These are phyloP conservation scores for Urechis unicinctus DNA, from an alignment of 2,888 invertebrate species.

Conservation along the genomic window DNA sequence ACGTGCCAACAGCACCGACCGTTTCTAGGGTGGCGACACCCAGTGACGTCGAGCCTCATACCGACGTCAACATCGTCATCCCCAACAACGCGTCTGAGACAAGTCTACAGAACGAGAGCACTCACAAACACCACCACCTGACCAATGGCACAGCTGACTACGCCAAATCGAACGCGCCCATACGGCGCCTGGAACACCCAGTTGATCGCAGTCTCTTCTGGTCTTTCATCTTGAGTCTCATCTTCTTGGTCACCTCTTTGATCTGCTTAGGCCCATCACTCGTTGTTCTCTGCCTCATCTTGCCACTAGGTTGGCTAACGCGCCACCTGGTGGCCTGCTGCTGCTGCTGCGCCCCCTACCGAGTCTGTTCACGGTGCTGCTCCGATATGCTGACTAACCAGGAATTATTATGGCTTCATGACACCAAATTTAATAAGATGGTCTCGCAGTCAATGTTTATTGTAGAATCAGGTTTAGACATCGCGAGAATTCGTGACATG, in stretches of 20 bases:
- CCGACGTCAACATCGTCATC: neutral
- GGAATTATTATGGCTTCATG: conserved; percentile 53
- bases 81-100: too few species aligned
- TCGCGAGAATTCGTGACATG: conserved; percentile 51
- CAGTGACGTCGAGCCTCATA: neutral
- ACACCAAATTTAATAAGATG: conserved; percentile 31
- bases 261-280: conserved; percentile 52
- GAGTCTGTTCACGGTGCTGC: conserved; percentile 34
- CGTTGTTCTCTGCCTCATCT: conserved; percentile 43
- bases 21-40: neutral
- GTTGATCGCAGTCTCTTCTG: conserved; percentile 48
- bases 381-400: conserved; percentile 45
- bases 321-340: conserved; percentile 36
- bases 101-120: neutral
- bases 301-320: conserved; percentile 45
- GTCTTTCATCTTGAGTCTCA: conserved; percentile 26
- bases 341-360: conserved; percentile 31
- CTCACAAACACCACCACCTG: neutral
- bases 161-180: conserved; percentile 39
- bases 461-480: conserved; percentile 53
- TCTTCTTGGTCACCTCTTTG: conserved; percentile 46
- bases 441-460: conserved; percentile 55
- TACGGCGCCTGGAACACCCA: conserved; percentile 48
- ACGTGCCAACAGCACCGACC: too few species aligned
- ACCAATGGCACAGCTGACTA: neutral